Conservation (phyloP, 2,113 vertebrate genomes). For the Martes martes region DNA sequence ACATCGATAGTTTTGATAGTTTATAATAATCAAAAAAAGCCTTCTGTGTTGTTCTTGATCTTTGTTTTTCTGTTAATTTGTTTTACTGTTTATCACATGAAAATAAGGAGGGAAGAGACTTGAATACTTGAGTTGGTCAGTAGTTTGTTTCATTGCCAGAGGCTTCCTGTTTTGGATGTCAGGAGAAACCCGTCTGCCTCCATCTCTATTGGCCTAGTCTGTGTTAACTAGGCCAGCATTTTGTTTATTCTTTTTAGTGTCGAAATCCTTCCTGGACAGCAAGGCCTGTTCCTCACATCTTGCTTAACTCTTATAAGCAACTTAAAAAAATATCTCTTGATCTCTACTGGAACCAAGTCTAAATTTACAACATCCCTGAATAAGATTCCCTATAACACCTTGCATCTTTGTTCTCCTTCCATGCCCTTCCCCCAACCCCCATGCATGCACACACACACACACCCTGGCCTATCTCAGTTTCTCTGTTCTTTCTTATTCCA, state of each 20-base stretch:
- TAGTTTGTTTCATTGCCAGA: background rate
- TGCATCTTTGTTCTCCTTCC: slow-evolving; percentile 40
- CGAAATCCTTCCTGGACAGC: background rate
- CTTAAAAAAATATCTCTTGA: background rate
- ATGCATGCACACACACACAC: no score
- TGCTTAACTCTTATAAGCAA: background rate
- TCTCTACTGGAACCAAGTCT: background rate
- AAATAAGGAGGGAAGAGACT: background rate
- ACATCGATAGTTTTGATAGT: slow-evolving; percentile 27
- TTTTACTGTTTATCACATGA: background rate
- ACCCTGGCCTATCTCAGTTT: background rate
- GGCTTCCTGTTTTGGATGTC: background rate
- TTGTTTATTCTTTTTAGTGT: background rate
- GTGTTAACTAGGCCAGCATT: background rate
- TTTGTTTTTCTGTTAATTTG: background rate
- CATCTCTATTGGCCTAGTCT: background rate
- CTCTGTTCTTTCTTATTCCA: background rate
- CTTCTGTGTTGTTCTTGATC: background rate
- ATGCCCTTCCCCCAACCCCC: background rate
- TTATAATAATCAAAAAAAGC: slow-evolving; percentile 39
- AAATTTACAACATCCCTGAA: background rate
- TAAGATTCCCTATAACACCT: background rate
- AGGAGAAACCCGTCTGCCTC: background rate
- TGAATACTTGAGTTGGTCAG: background rate
- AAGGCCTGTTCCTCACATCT: background rate